Conservation (phyloP, 2,113 vertebrate species). For the Murina feae region DNA sequence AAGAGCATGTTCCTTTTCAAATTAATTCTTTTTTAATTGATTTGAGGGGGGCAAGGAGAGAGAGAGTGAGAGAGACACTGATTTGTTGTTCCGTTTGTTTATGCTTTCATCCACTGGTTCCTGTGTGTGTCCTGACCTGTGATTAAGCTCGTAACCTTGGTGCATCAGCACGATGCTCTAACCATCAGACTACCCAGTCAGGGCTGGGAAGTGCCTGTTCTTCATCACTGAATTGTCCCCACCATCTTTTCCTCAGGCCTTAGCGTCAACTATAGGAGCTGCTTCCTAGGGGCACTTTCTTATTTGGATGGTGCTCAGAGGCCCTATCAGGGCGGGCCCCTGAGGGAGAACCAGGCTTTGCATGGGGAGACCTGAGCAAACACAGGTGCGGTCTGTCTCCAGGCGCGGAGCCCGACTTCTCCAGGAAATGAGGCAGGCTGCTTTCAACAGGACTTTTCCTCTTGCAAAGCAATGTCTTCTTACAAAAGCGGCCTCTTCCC, state of each 20-base stretch:
- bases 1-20: not conserved
- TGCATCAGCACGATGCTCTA: not conserved
- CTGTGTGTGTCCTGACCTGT: not conserved
- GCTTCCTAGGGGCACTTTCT: not conserved
- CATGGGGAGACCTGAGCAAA: slow-evolving; percentile 14
- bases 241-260: not conserved
- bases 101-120: not conserved
- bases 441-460: slow-evolving; percentile 49
- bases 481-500: slow-evolving; percentile 13
- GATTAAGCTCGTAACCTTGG: not conserved
- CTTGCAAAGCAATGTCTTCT: slow-evolving; percentile 40
- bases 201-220: not conserved
- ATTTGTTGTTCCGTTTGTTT: not conserved
- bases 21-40: not conserved
- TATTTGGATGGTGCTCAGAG: not conserved
- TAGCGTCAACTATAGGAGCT: not conserved
- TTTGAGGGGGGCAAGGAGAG: not conserved
- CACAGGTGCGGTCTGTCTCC: slow-evolving; percentile 44
- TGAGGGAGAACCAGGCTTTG: not conserved
- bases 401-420: not conserved
- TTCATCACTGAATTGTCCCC: not conserved
- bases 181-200: not conserved
- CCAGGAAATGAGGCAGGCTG: slow-evolving; percentile 48
- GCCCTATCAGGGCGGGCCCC: not conserved
- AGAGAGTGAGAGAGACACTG: not conserved